Evolutionary conservation across 2,797 vertebrate species (phyloP).

Genomic region (Vespertilio murinus): DNA sequence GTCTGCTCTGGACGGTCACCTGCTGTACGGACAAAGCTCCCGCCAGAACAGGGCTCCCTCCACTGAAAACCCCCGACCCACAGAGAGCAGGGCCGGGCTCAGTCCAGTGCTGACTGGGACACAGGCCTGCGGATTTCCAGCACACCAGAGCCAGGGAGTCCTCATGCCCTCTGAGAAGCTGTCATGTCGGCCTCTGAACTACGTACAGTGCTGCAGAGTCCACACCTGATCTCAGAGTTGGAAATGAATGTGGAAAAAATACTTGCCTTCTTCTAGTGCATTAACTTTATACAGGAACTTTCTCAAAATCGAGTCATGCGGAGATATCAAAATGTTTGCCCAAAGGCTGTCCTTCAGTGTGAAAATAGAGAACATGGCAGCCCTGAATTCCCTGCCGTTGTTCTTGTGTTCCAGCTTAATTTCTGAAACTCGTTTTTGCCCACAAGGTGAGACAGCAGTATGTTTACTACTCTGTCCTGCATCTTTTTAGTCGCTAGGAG

Average conservation of each 20-base stretch:
- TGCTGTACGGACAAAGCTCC: not conserved
- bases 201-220: not conserved
- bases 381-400: not conserved
- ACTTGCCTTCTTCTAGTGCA: not conserved
- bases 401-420: not conserved
- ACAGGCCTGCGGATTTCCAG: not conserved
- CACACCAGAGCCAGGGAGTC: not conserved
- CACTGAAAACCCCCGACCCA: not conserved
- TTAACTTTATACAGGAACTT: conserved; percentile 18
- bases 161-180: not conserved
- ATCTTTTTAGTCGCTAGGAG: conserved; percentile 10
- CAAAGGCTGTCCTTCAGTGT: not conserved
- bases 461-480: not conserved
- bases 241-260: conserved; percentile 43
- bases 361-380: conserved; percentile 32
- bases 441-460: not conserved
- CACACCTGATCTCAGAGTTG: not conserved
- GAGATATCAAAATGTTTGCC: conserved; percentile 13
- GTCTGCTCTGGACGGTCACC: not conserved
- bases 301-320: conserved; percentile 2
- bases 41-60: not conserved
- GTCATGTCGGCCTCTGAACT: not conserved
- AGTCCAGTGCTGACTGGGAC: not conserved
- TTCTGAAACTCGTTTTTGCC: conserved; percentile 18
- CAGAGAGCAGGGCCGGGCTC: not conserved